Evolutionary conservation across 2,888 invertebrate species (phyloP), one percentile per base, ranked within the genome.

Genomic region (Norana najaformis): DNA sequence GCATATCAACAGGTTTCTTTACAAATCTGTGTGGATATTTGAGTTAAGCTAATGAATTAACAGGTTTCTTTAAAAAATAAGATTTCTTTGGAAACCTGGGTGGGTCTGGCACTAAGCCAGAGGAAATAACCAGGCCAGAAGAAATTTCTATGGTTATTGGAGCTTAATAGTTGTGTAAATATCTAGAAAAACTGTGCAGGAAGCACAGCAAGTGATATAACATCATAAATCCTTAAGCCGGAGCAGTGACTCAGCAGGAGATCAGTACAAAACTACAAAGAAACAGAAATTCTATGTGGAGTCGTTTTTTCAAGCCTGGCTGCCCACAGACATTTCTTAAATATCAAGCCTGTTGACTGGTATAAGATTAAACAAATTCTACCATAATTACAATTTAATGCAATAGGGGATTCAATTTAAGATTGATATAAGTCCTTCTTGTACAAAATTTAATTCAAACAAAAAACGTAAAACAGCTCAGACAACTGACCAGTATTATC

Each of bases 311-410:
- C 69, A 69, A 69, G 30, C 69, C 30, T n/a, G n/a, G 69, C 69
- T 69, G 18, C 69, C 6, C 4, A 69, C 30, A 69, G 69, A 69
- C n/a, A 23, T 5, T 47, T 47, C 47, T 23, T 47, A 69, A n/a
- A n/a, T 69, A 69, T 69, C 69, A 8, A 69, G 69, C n/a, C 30
- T n/a, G 2, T 69, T 69, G 11, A n/a, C 30, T n/a, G 30, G 6
- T n/a, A 69, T n/a, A 69, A 69, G 69, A 69, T 69, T n/a, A 69
- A 0, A 1, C 1, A n/a, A 0, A n/a, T 69, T 69, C 69, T 69
- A n/a, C n/a, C n/a, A n/a, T n/a, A 69, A 69, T 69, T 69, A 69
- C 69, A 69, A 69, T 69, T 69, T 69, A n/a, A 69, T 69, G 47
- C 69, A n/a, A 69, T n/a, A 69, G n/a, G n/a, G 47, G 69, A 69